phyloP scores from a whole-genome alignment of 1,140 invertebrate species.

The Cotesia vestalis region DNA sequence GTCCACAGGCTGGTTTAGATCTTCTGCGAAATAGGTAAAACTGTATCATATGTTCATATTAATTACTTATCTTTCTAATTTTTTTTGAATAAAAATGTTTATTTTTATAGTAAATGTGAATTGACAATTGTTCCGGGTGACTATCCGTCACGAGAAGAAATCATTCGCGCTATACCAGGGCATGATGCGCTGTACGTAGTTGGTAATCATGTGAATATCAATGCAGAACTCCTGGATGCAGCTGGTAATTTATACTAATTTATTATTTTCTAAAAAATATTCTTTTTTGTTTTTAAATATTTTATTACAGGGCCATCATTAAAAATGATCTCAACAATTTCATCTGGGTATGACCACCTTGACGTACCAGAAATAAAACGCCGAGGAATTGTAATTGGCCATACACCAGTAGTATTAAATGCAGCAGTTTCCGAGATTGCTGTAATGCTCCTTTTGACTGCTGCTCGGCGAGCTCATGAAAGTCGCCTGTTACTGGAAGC shows the following conservation, averaged over 20 bases:
- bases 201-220: constrained; percentile 42
- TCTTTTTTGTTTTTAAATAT: not conserved
- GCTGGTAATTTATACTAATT: constrained; percentile 46
- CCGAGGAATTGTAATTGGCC: constrained; percentile 75
- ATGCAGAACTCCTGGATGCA: constrained; percentile 53
- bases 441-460: constrained; percentile 77
- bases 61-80: too few relatives aligned
- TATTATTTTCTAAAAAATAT: not conserved
- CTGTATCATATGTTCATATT: too few relatives aligned
- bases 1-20: too few relatives aligned
- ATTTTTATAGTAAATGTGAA: constrained; percentile 37
- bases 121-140: constrained; percentile 50
- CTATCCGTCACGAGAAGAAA: constrained; percentile 40
- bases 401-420: constrained; percentile 83
- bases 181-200: constrained; percentile 54
- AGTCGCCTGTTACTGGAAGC: constrained; percentile 72
- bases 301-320: constrained; percentile 67
- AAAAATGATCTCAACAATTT: constrained; percentile 76
- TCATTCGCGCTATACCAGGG: constrained; percentile 50
- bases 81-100: too few relatives aligned
- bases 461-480: constrained; percentile 79
- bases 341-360: constrained; percentile 82
- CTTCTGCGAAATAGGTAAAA: too few relatives aligned
- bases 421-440: constrained; percentile 86
- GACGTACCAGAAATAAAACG: constrained; percentile 73